These are phyloP conservation scores for Pterois miles DNA, from an alignment of 2,797 vertebrate genomes.

Conservation along the genomic window DNA sequence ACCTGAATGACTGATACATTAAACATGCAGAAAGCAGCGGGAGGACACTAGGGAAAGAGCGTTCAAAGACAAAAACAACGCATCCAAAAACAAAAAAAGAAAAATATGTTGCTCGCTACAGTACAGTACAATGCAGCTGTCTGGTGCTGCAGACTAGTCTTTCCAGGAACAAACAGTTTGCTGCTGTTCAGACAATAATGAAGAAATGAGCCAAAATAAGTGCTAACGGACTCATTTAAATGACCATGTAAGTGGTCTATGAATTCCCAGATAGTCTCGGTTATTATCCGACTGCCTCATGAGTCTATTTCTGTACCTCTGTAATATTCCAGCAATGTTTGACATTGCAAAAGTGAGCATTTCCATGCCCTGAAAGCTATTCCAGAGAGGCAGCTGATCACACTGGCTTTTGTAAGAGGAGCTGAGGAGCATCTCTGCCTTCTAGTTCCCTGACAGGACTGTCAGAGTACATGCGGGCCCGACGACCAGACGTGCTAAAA, in stretches of 20 bases:
- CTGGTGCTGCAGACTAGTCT: conserved; percentile 43
- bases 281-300: conserved; percentile 16
- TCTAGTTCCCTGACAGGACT: conserved; percentile 69
- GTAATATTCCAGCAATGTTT: conserved; percentile 29
- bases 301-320: conserved; percentile 44
- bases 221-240: conserved; percentile 14
- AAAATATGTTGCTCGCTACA: conserved; percentile 49
- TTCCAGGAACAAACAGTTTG: conserved; percentile 56
- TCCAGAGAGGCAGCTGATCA: conserved; percentile 67
- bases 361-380: conserved; percentile 46
- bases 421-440: conserved; percentile 61
- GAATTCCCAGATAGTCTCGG: conserved; percentile 5
- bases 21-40: conserved; percentile 82
- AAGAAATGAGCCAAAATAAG: neutral
- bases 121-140: conserved; percentile 48
- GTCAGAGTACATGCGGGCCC: conserved; percentile 61
- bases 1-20: conserved; percentile 85
- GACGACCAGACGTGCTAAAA: conserved; percentile 68
- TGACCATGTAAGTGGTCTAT: neutral
- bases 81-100: conserved; percentile 62
- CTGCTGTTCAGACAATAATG: conserved; percentile 7
- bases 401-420: conserved; percentile 60
- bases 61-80: conserved; percentile 75
- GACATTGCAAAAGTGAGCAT: conserved; percentile 38
- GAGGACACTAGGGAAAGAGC: conserved; percentile 68